Base-by-base conservation (phyloP, 2,888 invertebrate species). In the Morinoia aosen region DNA sequence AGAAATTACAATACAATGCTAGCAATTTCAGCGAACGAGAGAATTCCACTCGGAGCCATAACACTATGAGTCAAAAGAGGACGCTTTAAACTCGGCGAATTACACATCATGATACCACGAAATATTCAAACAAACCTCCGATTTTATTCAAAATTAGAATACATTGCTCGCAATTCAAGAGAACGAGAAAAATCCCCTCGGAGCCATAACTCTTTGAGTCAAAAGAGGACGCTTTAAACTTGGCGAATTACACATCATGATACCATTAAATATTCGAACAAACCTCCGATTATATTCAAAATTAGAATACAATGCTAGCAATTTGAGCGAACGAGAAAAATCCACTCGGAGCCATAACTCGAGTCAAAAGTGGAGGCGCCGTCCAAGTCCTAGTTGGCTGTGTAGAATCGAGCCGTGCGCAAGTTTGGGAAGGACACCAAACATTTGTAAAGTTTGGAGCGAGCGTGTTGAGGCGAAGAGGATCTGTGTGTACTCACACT, bases 391-490 rank as follows among this genome's bases (percentile, higher is more conserved):
- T 16, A 8, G 76, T 19, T 61, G 14, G 91, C 12, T 93, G 93
- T 57, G 93, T 56, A 25, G 93, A 57, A 57, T 33, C 4, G 57
- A 33, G 57, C 39, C 40, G 40, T 40, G 88, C 48, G 48, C 90
- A 93, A 93, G 93, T 93, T 93, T 93, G 57, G 93, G n/a, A 48
- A 56, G 56, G 93, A 90, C 93, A 93, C 93, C 57, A 93, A 93
- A 93, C 93, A 93, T 93, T 93, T 93, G 57, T 93, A 93, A 93
- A 93, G 93, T 93, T 57, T 33, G 93, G 57, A 48, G 93, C 48
- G 56, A 40, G 91, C 48, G 93, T 93, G 93, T 93, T 57, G 93
- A 57, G 48, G 93, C 93, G 11, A 39, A 33, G 57, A 57, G 57
- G 58, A 25, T 39, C 58, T 57, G 93, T 93, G 93, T 93, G 93